phyloP scores from a whole-genome alignment of 2,113 vertebrate species.

The Charina bottae region DNA sequence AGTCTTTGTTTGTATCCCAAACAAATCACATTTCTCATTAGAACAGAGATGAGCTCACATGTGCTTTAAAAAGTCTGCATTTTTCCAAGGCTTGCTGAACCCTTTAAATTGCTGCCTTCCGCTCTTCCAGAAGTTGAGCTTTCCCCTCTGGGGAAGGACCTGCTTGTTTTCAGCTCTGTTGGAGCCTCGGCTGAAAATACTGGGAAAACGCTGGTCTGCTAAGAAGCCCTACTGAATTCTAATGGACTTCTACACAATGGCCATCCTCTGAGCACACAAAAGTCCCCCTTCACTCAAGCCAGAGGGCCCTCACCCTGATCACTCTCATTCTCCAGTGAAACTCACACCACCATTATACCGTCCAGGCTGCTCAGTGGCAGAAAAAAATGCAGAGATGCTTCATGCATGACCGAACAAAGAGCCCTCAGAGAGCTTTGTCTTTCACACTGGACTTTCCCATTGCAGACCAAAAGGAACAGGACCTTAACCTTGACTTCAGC shows the following conservation, averaged over 20 bases:
- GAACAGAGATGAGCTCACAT: not conserved
- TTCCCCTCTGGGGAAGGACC: conserved; percentile 13
- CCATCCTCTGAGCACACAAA: conserved; percentile 38
- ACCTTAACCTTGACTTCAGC: not conserved
- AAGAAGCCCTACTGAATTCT: conserved; percentile 26
- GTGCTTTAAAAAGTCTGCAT: not conserved
- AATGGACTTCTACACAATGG: conserved; percentile 16
- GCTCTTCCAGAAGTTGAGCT: not conserved
- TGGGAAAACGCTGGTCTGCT: not conserved
- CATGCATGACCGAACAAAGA: not conserved
- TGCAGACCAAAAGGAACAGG: not conserved
- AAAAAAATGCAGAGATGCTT: accelerated
- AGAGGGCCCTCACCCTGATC: not conserved
- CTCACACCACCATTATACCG: not conserved
- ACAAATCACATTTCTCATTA: not conserved
- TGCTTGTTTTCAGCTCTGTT: conserved; percentile 3
- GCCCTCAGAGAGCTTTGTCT: not conserved
- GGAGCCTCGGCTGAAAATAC: not conserved
- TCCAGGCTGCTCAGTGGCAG: not conserved
- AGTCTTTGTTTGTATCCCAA: not conserved
- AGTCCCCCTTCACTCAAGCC: conserved; percentile 35
- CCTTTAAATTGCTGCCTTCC: not conserved
- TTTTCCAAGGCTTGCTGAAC: not conserved
- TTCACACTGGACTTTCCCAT: not conserved
- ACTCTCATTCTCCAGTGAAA: accelerated